Evolutionary conservation across 1,140 invertebrate genomes (phyloP), one percentile per base, ranked within the genome.

Genomic region (Platyscapa corneri): DNA sequence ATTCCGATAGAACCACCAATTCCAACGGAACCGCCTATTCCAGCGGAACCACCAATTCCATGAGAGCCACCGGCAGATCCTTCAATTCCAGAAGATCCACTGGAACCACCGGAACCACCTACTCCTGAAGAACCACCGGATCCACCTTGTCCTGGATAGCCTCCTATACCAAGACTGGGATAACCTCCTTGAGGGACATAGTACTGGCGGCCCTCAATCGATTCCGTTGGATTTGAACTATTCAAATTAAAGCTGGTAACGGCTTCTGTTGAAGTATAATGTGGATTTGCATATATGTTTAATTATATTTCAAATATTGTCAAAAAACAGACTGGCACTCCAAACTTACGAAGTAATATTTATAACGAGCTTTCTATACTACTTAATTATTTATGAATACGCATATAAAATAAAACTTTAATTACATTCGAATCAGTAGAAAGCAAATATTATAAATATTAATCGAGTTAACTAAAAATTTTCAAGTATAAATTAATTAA

Each of bases 121-220:
- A 56, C 32, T 14, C 84, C 78, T 3, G 70, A 20, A 18, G 79
- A 80, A 10, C 78, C 84, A 49, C 70, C 74, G n/a, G 32, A 20
- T 23, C 78, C 78, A 10, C 72, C 56, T 60, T 85, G 84, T 18
- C 78, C 70, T 18, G 72, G 82, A 23, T 82, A 82, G 16, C 78
- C 78, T 1, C 78, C 78, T 14, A 49, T 30, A 0, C 78, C 60
- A 3, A 32, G 20, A 14, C 27, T 49, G 3, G 77, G 77, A 14
- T 82, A 82, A 5, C 82, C 72, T 16, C 82, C 83, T 53, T 77
- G 75, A 1, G 56, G 46, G 20, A 20, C 20, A 46, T 76, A 81
- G 46, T 82, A 82, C 34, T 86, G 85, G 7, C 85, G 78, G 7
- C 76, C 34, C 30, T 86, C 84, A 14, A 77, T 67, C 27, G n/a